Base-by-base conservation (phyloP, 2,888 invertebrate genomes). In the Lasioglossum oenotherae region DNA sequence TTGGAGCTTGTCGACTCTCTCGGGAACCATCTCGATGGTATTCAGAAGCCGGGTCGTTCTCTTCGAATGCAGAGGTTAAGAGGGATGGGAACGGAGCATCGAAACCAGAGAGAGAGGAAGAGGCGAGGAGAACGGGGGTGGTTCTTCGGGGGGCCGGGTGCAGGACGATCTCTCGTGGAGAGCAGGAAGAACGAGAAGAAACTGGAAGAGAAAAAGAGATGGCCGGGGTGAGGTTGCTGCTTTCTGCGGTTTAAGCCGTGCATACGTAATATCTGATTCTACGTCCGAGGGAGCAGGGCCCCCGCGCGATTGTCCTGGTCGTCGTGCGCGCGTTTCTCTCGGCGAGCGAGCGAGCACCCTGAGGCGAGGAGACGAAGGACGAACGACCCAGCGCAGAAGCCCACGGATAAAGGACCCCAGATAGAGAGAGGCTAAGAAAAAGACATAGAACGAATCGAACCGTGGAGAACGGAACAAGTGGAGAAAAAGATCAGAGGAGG, bases 211-310 rank as follows among this genome's bases (percentile, higher is more conserved):
- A 82, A 81, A 87, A 82, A 86, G 77, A 78, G 84, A 82, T 49
- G 79, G 71, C 53, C 41, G 74, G 84, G 78, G 84, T 74, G 87
- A 90, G 90, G 88, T 84, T 90, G 92, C 89, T 90, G 92, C 88
- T 92, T 92, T 92, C 91, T 92, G 89, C 87, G 91, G 93, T 92
- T 93, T 93, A 91, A 92, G 89, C 91, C 91, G 91, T 94, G 93
- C 94, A 94, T 94, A 93, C 93, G 92, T 94, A 94, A 94, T 94
- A 94, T 94, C 94, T 93, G 94, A 94, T 94, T 93, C 91, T 91
- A 92, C 91, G 90, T 92, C 91, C 90, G 90, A 91, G 89, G 88
- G 91, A 91, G 88, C 86, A 86, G 87, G 74, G 69, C 80, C 85
- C 67, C 86, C 44, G 73, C 49, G 89, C 89, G 91, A 92, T 92